A percentile compares a stretch with the other conserved stretches of the same genome.
phyloP scores from a whole-genome alignment of 2,888 invertebrate genomes.

The Pyrochroa serraticornis region DNA sequence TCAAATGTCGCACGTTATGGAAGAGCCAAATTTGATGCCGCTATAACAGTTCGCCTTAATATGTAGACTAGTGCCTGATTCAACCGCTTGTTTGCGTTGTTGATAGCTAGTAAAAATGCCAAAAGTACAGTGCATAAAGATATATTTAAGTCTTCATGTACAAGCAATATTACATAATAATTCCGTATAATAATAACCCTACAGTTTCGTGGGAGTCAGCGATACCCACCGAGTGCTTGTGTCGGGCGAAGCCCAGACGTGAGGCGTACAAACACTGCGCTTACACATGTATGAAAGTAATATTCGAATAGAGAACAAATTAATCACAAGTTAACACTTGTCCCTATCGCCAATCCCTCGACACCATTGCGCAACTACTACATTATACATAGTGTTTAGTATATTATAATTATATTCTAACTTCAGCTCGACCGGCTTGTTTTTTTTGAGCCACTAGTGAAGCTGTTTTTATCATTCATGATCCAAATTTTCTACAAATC shows the following conservation, averaged over 20 bases:
- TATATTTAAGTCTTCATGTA: constrained; percentile 79
- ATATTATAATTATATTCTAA: constrained; percentile 52
- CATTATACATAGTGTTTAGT: constrained; percentile 51
- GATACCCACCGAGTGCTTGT: constrained; percentile 54
- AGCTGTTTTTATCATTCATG: constrained; percentile 44
- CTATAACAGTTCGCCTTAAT: too few species aligned
- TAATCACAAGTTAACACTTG: constrained; percentile 54
- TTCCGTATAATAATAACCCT: constrained; percentile 61
- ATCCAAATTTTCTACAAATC: constrained; percentile 43
- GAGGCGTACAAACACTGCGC: constrained; percentile 51
- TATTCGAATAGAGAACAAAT: constrained; percentile 57
- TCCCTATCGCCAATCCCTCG: constrained; percentile 58
- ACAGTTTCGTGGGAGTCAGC: constrained; percentile 54
- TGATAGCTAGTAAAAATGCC: constrained; percentile 9
- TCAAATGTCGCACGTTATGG: too few species aligned
- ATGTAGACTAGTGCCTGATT: too few species aligned
- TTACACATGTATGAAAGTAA: constrained; percentile 51
- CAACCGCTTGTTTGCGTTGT: too few species aligned
- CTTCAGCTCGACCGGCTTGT: constrained; percentile 42
- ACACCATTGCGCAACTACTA: constrained; percentile 56
- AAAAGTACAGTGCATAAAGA: constrained; percentile 72
- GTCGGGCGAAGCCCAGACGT: constrained; percentile 45
- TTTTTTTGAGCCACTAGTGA: constrained; percentile 43
- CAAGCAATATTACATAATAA: constrained; percentile 74
- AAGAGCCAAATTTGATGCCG: too few species aligned